Evolutionary conservation across 2,113 vertebrate species (phyloP).

Genomic region (Cavia aperea): DNA sequence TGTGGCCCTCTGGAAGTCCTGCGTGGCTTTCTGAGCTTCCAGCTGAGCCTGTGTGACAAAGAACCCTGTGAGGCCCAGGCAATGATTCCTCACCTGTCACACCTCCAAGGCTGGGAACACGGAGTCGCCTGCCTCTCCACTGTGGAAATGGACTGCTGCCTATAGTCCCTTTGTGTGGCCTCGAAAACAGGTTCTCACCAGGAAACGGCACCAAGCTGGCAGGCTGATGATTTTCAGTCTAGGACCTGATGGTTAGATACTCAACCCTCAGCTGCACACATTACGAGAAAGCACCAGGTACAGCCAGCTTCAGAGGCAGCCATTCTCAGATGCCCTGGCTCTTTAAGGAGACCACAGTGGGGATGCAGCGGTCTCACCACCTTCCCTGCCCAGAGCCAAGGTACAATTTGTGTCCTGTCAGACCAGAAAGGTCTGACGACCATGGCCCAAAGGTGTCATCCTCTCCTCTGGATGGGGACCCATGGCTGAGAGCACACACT

Average conservation of each 20-base stretch:
- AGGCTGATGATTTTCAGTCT: neutral
- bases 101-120: accelerated
- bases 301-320: neutral
- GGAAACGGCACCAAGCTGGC: neutral
- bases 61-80: neutral
- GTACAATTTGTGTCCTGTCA: accelerated
- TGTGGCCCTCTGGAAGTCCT: slow-evolving; percentile 95
- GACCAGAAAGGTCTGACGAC: neutral
- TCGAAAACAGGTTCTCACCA: too few relatives aligned
- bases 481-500: accelerated
- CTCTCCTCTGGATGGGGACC: too few relatives aligned
- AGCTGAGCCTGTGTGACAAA: slow-evolving; percentile 83
- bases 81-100: too few relatives aligned
- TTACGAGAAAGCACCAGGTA: neutral
- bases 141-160: neutral
- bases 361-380: too few relatives aligned
- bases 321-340: neutral
- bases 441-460: accelerated
- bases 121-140: neutral
- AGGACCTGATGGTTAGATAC: neutral
- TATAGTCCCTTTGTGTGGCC: accelerated
- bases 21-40: slow-evolving; percentile 92
- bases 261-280: neutral
- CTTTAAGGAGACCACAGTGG: neutral
- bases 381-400: neutral